Evolutionary conservation across 2,888 invertebrate genomes (phyloP).

Genomic region (Melieria omissa): DNA sequence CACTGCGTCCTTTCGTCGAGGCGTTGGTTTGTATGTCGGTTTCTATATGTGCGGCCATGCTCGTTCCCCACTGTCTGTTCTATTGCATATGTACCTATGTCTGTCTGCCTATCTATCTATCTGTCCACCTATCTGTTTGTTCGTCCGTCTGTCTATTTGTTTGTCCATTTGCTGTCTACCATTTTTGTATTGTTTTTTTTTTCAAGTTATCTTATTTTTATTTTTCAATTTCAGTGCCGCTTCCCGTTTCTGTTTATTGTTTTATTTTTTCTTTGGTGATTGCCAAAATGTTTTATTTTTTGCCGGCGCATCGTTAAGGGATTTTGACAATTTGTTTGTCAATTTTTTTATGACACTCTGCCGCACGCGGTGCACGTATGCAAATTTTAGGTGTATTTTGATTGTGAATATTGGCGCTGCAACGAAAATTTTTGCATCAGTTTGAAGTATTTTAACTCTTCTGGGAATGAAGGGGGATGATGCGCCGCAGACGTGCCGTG

Average conservation of each 20-base stretch:
- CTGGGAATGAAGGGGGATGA: no score
- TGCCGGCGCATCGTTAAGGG: not conserved
- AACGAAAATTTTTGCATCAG: not conserved
- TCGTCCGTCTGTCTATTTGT: not conserved
- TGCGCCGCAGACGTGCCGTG: no score
- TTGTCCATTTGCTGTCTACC: not conserved
- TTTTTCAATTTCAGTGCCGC: not conserved
- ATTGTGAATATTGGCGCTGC: not conserved
- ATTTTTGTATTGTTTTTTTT: not conserved
- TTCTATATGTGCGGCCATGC: no score
- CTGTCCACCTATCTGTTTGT: not conserved
- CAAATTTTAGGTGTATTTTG: not conserved
- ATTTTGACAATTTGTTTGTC: not conserved
- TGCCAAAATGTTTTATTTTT: not conserved
- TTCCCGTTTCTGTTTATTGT: not conserved
- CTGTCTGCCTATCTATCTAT: no score
- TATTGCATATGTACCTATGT: no score
- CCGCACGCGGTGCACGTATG: not conserved
- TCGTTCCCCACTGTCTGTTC: no score
- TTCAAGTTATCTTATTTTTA: not conserved
- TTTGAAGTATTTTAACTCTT: not conserved
- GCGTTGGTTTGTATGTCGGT: no score
- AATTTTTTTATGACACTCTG: conserved; percentile 1
- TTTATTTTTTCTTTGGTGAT: conserved; percentile 2
- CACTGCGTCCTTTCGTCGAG: no score